Percentiles rank a stretch among this genome's conserved stretches.
These are phyloP conservation scores for Beroe ovata DNA, from an alignment of 37 sponge, comb jelly and placozoan genomes.

Conservation along the genomic window DNA sequence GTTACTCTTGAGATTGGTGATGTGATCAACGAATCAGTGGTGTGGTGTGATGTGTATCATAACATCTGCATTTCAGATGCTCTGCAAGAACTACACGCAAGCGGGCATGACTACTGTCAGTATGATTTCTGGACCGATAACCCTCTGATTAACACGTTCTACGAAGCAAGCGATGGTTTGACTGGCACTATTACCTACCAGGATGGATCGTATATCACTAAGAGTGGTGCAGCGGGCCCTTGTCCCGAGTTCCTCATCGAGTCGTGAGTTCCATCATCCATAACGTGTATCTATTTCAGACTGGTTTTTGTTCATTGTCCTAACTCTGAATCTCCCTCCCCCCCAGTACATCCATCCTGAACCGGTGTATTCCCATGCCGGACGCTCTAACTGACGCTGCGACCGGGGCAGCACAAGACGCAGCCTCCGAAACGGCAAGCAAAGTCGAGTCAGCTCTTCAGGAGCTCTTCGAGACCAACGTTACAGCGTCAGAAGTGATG, in stretches of 20 bases:
- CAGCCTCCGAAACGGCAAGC: neutral
- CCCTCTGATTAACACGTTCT: neutral
- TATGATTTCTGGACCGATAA: conserved; percentile 19
- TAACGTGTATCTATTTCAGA: too few species aligned
- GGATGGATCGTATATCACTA: conserved; percentile 1
- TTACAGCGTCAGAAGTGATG: conserved; percentile 38
- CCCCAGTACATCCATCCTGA: neutral
- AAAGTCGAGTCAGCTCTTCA: neutral
- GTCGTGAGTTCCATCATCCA: too few species aligned
- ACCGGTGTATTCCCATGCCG: neutral
- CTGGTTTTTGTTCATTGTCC: too few species aligned
- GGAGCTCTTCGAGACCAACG: conserved; percentile 15
- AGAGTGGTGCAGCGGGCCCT: conserved; percentile 18
- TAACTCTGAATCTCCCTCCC: too few species aligned
- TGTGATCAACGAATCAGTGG: too few species aligned
- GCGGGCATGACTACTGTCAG: conserved; percentile 10
- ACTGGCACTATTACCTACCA: neutral
- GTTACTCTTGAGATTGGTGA: too few species aligned
- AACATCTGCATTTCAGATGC: neutral
- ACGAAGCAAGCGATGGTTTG: neutral
- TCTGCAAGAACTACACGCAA: neutral
- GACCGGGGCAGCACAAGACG: neutral
- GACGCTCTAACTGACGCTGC: neutral
- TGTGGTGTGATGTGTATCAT: too few species aligned
- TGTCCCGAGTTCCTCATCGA: conserved; percentile 19